phyloP scores from a whole-genome alignment of 2,888 invertebrate genomes.

The Lycia hirtaria region DNA sequence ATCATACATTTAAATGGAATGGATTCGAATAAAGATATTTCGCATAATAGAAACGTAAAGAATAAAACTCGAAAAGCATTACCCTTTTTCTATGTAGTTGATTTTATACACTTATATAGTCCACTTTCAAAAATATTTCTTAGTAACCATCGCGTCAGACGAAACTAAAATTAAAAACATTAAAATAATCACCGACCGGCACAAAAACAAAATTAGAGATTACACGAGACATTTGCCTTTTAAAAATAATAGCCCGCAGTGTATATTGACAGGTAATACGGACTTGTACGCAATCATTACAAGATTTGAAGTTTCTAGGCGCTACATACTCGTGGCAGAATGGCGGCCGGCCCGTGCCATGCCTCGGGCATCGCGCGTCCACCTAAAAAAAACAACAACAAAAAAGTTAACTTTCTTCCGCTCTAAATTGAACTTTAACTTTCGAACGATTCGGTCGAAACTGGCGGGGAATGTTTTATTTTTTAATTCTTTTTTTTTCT shows the following conservation, averaged over 20 bases:
- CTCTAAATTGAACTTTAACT: conserved; percentile 36
- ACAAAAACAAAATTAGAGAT: conserved; percentile 38
- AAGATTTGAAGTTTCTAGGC: conserved; percentile 41
- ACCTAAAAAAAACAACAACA: conserved; percentile 38
- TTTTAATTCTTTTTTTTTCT: conserved; percentile 46
- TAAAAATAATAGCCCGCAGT: conserved; percentile 53
- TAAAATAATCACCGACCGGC: conserved; percentile 27
- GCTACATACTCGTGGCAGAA: conserved; percentile 37
- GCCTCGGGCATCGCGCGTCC: conserved; percentile 48
- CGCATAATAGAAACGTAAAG: too few species aligned
- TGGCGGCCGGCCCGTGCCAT: conserved; percentile 51
- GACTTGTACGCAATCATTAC: conserved; percentile 60
- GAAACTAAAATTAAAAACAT: conserved; percentile 27
- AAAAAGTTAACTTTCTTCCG: conserved; percentile 28
- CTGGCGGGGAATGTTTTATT: conserved; percentile 3
- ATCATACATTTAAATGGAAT: too few species aligned
- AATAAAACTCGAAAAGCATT: too few species aligned
- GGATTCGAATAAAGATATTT: too few species aligned
- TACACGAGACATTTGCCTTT: conserved; percentile 38
- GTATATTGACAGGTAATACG: conserved; percentile 64
- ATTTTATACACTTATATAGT: neutral
- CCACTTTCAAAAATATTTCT: neutral
- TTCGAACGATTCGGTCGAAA: conserved; percentile 20
- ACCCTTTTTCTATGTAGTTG: too few species aligned
- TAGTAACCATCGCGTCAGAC: neutral